These are phyloP conservation scores for Urocolius indicus DNA, from an alignment of 2,113 vertebrate genomes.

Conservation along the genomic window DNA sequence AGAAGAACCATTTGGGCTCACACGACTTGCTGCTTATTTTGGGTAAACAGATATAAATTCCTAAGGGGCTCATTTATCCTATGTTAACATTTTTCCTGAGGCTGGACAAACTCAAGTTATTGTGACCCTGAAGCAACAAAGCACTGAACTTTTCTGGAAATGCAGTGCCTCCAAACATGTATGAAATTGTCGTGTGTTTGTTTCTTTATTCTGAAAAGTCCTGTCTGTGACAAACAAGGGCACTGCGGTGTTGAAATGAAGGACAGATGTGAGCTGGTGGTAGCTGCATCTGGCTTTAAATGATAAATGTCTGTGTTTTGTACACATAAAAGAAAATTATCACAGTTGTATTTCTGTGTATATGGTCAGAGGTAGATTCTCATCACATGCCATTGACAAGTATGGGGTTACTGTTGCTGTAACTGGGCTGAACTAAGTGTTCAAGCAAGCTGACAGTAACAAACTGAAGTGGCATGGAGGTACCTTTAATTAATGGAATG, in stretches of 20 bases:
- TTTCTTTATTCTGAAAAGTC: background rate
- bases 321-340: background rate
- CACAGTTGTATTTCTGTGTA: rapidly evolving
- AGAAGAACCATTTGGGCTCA: background rate
- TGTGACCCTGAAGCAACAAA: background rate
- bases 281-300: background rate
- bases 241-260: background rate
- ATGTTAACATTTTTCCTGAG: background rate
- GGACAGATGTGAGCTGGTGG: background rate
- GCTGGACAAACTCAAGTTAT: background rate
- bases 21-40: background rate
- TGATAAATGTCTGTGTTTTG: background rate
- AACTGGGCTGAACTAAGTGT: background rate
- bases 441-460: background rate
- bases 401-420: background rate
- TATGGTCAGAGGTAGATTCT: background rate
- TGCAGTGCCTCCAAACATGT: background rate
- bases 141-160: background rate
- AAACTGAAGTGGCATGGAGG: background rate
- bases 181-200: background rate
- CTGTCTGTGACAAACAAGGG: background rate
- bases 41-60: background rate
- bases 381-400: background rate
- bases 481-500: background rate
- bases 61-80: background rate